Base-by-base conservation (phyloP, 2,113 vertebrate species). In the Cromileptes altivelis region DNA sequence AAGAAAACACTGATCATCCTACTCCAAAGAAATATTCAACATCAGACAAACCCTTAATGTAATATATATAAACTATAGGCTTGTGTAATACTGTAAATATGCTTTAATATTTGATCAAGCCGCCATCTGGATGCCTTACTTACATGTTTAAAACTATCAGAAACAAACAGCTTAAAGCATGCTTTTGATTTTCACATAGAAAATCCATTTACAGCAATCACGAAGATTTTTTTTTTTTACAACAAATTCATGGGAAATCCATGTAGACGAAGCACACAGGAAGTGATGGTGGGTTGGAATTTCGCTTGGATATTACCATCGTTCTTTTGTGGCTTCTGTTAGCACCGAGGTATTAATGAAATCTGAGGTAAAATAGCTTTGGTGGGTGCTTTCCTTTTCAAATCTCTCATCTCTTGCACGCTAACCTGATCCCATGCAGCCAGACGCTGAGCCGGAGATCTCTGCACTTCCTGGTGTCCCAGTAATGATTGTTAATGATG, bases 401-500 rank as follows among this genome's bases (percentile, higher is more conserved):
- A 85, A 93, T 94, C 93, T 93, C 88, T 95, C 93, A 95, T 94
- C 93, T 89, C 60, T 21, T 81, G 87, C 89, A 80, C 79, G 89
- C 90, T 92, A 95, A 95, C 92, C 91, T 93, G 94, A 95, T 95
- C 95, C 92, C 9, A 47, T 82, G 78, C 82, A 80, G 90, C 90
- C 90, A 91, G 91, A 87, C 87, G 56, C 85, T 62, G 90, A 91
- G 92, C 93, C 91, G 89, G 92, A 95, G 88, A 91, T 93, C 90
- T 91, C 88, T 93, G 84, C 89, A 94, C 93, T 95, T 95, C 94
- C 94, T 93, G 92, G 91, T 95, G 93, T 94, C 92, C 90, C 85
- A 83, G 89, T 94, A 95, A 96, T 96, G 94, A 94, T 94, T 95
- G 92, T 95, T 96, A 96, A 95, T 94, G 93, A 95, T 96, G 95